Evolutionary conservation across 1,140 invertebrate genomes (phyloP).

Genomic region (Drosophila varians): DNA sequence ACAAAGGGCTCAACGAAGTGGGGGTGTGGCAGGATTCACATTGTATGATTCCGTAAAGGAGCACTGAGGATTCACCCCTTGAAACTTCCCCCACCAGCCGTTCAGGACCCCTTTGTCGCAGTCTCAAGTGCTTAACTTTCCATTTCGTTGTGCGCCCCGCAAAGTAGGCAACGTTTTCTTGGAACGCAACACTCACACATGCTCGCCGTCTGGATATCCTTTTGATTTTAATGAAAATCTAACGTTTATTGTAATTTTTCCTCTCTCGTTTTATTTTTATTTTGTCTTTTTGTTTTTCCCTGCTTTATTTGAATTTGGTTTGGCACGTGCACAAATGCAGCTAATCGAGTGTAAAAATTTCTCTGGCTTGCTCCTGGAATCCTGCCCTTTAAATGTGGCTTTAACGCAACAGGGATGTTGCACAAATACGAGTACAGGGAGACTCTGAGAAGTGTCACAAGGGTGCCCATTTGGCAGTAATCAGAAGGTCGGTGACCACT

Average conservation of each 20-base stretch:
- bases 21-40: conserved; percentile 4
- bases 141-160: conserved; percentile 54
- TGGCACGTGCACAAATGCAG: conserved; percentile 66
- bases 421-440: not conserved
- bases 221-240: conserved; percentile 62
- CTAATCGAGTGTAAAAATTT: conserved; percentile 78
- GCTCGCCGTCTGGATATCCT: not conserved
- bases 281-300: conserved; percentile 20
- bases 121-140: conserved; percentile 72
- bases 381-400: conserved; percentile 10
- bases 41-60: conserved; percentile 47
- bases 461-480: not conserved
- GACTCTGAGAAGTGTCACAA: not conserved
- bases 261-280: conserved; percentile 13
- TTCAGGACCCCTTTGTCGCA: conserved; percentile 45
- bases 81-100: not conserved
- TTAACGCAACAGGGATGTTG: not conserved
- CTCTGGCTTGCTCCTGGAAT: conserved; percentile 51
- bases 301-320: conserved; percentile 50
- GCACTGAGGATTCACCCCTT: conserved; percentile 26
- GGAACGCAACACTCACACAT: conserved; percentile 13
- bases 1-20: conserved; percentile 54
- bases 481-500: too few species aligned
- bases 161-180: conserved; percentile 73
- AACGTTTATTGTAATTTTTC: conserved; percentile 67